Base-by-base conservation (phyloP, 1,140 invertebrate species). In the Drosophila fuyamai region DNA sequence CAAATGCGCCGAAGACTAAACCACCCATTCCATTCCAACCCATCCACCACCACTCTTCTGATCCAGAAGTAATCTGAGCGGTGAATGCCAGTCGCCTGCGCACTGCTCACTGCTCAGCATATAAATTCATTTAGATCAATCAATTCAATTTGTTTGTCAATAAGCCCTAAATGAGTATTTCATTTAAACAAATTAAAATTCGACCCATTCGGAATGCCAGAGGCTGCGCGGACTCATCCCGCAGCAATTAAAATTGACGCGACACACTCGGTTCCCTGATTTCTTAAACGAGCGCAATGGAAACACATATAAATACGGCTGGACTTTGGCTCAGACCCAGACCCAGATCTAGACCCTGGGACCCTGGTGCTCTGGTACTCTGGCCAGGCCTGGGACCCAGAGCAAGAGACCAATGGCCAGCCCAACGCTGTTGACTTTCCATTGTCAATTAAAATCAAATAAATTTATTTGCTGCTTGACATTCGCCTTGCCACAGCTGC, bases 91-190 rank as follows among this genome's bases (percentile, higher is more conserved):
- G 63, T 60, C 44, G 61, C 47, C 29, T 60, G 32, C 9, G 14
- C 65, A 62, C 48, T 44, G 32, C 9, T 9, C 65, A 62, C 48
- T 44, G 78, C 81, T 86, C 77, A 66, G 51, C 85, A 76, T 79
- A 89, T 92, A 92, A 92, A 92, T 92, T 92, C 91, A 92, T 92
- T 92, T 92, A 92, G 89, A 92, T 92, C 91, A 92, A 92, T 92
- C 91, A 92, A 92, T 91, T 92, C 91, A 92, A 92, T 92, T 92
- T 92, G 81, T 92, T 92, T 92, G 91, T 90, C 91, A 92, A 92
- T 92, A 92, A 92, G 83, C 75, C 54, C 83, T 89, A 86, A 92
- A 92, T 92, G 82, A 90, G 81, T 89, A 92, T 92, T 91, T 91
- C 80, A 91, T 91, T 91, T 91, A 91, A 91, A 91, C 89, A 91